Evolutionary conservation across 2,113 vertebrate genomes (phyloP), one percentile per base, ranked within the genome.

Genomic region (Silurus glanis): DNA sequence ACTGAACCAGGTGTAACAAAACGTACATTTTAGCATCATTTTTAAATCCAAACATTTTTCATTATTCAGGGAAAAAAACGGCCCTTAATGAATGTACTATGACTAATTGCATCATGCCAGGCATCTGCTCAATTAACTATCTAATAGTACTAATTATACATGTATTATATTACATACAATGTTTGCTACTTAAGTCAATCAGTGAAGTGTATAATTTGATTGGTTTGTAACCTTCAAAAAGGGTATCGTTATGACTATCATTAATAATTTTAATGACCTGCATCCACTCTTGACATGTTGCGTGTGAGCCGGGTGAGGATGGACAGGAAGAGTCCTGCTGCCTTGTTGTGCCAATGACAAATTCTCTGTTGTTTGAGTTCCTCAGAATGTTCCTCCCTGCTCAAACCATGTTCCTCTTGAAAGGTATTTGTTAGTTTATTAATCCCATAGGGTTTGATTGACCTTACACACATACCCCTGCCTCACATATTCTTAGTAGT

Each of bases 351-450:
- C 6, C 49, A 72, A 82, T 56, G 25, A 74, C 23, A 69, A 80
- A 8, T 58, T 83, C 49, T 75, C 80, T 76, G 80, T 80, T 81
- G 37, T 66, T 49, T 55, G n/a, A 82, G 71, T 69, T 23, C 69
- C 64, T 37, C 83, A 69, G 84, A 82, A 25, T 69, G 45, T 79
- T 89, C 19, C 76, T 64, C 19, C 64, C 51, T 76, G 47, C 13
- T 59, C 75, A 81, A 72, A 86, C 16, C 58, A 62, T 80, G 51
- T 83, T 86, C 55, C 81, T 69, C 76, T 76, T 83, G 87, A 87
- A 71, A 83, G 76, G 76, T 59, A 69, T 76, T 45, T 37, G 86
- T 89, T 87, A 84, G 71, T 88, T 86, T 86, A 85, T 82, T 84
- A 47, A 72, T 89, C 83, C 69, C 80, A 21, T 28, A 67, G 83